Evolutionary conservation across 2,113 vertebrate genomes (phyloP).

Genomic region (Antechinus stuartii): DNA sequence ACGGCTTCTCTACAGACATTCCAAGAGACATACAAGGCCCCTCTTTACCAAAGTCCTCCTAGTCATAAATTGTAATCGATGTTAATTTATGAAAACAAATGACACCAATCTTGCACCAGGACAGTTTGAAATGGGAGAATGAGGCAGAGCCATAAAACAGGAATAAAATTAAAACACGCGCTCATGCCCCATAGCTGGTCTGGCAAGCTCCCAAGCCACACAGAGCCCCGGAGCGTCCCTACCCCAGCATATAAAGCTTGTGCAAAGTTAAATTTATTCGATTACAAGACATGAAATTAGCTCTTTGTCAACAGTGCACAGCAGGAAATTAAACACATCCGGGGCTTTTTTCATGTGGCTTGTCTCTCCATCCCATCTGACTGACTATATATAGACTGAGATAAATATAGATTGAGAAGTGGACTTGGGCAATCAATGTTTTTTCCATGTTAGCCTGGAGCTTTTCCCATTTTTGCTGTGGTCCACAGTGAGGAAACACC

Average conservation of each 20-base stretch:
- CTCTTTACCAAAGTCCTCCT: constrained; percentile 84
- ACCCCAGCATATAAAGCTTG: constrained; percentile 58
- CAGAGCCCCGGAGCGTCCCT: constrained; percentile 62
- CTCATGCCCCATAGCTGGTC: constrained; percentile 66
- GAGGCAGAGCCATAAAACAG: constrained; percentile 71
- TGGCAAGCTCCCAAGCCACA: constrained; percentile 74
- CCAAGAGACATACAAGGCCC: constrained; percentile 80
- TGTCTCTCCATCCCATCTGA: background rate
- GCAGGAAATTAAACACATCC: constrained; percentile 80
- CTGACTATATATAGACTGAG: background rate
- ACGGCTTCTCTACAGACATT: constrained; percentile 77
- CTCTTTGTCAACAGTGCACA: constrained; percentile 67
- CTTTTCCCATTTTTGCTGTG: constrained; percentile 16
- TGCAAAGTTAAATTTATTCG: constrained; percentile 74
- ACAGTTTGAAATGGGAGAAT: constrained; percentile 82
- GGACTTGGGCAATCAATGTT: background rate
- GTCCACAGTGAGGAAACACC: background rate
- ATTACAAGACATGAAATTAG: constrained; percentile 67
- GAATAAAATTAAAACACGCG: constrained; percentile 79
- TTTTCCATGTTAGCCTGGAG: background rate
- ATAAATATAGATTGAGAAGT: constrained; percentile 4
- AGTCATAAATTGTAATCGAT: constrained; percentile 84
- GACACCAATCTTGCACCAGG: constrained; percentile 70
- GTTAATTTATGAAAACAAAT: constrained; percentile 87
- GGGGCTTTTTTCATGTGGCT: constrained; percentile 67